phyloP scores from a whole-genome alignment of 2,113 vertebrate species.

The Nothocercus julius region DNA sequence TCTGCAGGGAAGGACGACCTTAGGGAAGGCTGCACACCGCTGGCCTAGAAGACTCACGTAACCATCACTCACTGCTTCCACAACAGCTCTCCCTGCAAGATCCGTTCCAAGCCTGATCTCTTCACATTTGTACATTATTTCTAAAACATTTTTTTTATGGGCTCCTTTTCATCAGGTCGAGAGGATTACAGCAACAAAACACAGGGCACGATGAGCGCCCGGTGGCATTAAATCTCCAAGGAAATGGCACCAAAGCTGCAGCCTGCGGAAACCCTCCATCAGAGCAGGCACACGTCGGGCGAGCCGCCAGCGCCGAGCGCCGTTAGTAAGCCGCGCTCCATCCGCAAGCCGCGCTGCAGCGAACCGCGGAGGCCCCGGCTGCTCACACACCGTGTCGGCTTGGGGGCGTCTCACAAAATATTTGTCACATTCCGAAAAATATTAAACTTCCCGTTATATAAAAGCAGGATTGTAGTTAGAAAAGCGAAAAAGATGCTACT shows the following conservation, averaged over 20 bases:
- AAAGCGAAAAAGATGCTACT: not conserved
- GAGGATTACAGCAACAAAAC: constrained; percentile 17
- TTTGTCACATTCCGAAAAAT: not conserved
- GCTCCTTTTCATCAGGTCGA: constrained; percentile 16
- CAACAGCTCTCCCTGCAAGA: not conserved
- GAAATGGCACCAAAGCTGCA: not conserved
- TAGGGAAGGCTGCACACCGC: constrained; percentile 5
- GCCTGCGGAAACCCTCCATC: not conserved
- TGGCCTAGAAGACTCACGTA: constrained; percentile 60
- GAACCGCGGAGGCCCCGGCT: not conserved
- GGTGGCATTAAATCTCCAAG: not conserved
- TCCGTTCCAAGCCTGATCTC: not conserved
- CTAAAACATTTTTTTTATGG: constrained; percentile 14
- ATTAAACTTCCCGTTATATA: not conserved
- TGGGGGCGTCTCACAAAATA: not conserved
- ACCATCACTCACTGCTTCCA: not conserved
- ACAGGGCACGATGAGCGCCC: not conserved
- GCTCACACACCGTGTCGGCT: not conserved
- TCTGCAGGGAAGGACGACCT: not conserved
- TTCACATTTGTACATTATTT: not conserved
- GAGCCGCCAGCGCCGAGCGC: not conserved
- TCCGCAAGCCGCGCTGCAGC: not conserved
- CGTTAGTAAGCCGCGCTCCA: not conserved
- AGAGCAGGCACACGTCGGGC: not conserved
- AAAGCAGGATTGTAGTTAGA: not conserved